Conservation (phyloP, 2,888 invertebrate species). For the Athetis lepigone region DNA sequence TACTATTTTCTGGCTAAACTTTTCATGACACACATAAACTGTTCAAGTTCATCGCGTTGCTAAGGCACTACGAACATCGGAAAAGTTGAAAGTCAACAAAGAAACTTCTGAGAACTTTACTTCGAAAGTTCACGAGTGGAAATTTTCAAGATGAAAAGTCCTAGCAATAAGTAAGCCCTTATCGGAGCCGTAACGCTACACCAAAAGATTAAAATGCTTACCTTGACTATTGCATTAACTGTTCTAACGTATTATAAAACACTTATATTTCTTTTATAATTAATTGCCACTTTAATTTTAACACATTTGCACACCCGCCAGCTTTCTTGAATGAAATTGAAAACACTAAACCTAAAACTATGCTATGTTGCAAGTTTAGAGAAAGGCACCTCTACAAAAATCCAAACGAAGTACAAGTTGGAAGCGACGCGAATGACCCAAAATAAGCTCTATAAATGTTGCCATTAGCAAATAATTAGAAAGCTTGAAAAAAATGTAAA, state of each 20-base stretch:
- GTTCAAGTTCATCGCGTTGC: constrained; percentile 74
- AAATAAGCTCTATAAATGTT: constrained; percentile 89
- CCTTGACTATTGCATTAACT: constrained; percentile 89
- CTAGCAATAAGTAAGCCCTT: constrained; percentile 83
- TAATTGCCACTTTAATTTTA: constrained; percentile 77
- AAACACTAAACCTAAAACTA: constrained; percentile 89
- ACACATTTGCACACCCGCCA: constrained; percentile 90
- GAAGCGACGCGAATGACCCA: constrained; percentile 90
- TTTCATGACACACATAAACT: constrained; percentile 77
- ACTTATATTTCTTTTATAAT: constrained; percentile 74
- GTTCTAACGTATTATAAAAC: constrained; percentile 74
- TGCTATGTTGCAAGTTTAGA: constrained; percentile 90
- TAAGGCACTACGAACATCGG: constrained; percentile 73
- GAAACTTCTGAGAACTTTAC: constrained; percentile 86
- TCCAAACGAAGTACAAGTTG: constrained; percentile 88
- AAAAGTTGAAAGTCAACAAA: constrained; percentile 83
- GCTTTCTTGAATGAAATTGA: constrained; percentile 88
- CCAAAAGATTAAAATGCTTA: constrained; percentile 79
- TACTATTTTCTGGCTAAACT: constrained; percentile 88
- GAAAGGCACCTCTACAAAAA: constrained; percentile 90
- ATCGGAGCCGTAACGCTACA: constrained; percentile 75
- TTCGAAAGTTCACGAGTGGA: constrained; percentile 89
- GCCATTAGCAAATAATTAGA: constrained; percentile 78
- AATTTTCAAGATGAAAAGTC: constrained; percentile 91
- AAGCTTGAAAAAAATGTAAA: constrained; percentile 76